A percentile compares a stretch with the other conserved stretches of the same genome.
These are phyloP conservation scores for Artibeus lituratus DNA, from an alignment of 2,797 vertebrate species.

Conservation along the genomic window DNA sequence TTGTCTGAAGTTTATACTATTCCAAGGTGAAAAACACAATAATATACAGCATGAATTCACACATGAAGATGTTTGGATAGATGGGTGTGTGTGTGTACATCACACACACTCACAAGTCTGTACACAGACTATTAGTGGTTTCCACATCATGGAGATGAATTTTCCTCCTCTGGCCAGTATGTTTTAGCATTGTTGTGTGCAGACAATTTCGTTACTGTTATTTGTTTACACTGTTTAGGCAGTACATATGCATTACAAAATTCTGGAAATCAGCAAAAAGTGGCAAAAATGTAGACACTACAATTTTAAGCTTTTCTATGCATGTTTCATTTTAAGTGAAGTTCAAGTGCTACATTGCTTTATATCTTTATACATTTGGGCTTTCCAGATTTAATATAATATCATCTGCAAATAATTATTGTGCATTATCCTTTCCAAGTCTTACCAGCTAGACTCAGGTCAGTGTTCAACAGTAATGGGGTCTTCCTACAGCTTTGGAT, in stretches of 20 bases:
- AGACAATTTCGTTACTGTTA: neutral
- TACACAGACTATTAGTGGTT: neutral
- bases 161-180: neutral
- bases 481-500: neutral
- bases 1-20: neutral
- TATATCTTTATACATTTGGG: neutral
- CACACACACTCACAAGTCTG: neutral
- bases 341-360: neutral
- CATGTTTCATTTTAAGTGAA: neutral
- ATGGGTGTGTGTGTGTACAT: neutral
- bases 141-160: neutral
- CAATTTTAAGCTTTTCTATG: neutral
- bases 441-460: neutral
- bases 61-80: neutral
- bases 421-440: neutral
- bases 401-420: constrained; percentile 40
- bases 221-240: neutral
- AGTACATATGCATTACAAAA: neutral
- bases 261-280: neutral
- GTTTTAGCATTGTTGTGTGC: neutral
- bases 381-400: neutral
- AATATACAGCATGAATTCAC: neutral
- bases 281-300: neutral
- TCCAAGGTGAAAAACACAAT: neutral
- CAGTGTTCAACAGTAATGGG: neutral